Base-by-base conservation (phyloP, 2,113 vertebrate genomes). In the Chamaetylas fuelleborni region DNA sequence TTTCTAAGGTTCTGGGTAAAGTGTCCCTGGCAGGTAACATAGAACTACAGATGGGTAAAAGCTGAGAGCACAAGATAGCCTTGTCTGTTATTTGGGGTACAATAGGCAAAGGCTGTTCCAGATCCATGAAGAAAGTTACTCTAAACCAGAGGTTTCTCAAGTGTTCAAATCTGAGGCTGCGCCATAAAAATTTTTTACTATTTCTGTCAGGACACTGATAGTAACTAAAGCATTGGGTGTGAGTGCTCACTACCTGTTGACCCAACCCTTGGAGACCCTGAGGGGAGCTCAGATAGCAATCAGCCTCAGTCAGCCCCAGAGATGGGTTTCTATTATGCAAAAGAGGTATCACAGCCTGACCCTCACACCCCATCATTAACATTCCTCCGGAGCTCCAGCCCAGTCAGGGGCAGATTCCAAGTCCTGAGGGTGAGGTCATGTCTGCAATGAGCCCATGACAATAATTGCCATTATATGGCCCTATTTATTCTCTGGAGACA, bases 371-470 rank as follows among this genome's bases (percentile, higher is more conserved):
- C 25, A 5, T 81, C 69, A 85, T 95, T 95, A 96, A 93, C 82
- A 94, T 97, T 96, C 95, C 93, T 92, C 2, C 0, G 15, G 67
- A 97, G 81, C 74, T 93, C 62, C 77, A 88, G 64, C 45, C 73
- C 57, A 81, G 83, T 82, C 20, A 1, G 85, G 70, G 87, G 88
- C 88, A 90, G 71, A 90, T 97, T 95, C 74, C 69, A 60, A 73
- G 67, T 86, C 80, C 67, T 87, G 60, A 86, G 87, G 60, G 65
- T 97, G 96, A 97, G 89, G 83, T 96, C 96, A 96, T 71, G 96
- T 97, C 97, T 97, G 96, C 92, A 88, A 38, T 36, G 53, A 97
- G 80, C n/a, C 70, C 33, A 14, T 81, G 60, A 90, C 92, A 94
- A 95, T 92, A 93, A 91, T 62, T 88, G 85, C 67, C 57, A 72